Evolutionary conservation across 2,888 invertebrate species (phyloP), one percentile per base, ranked within the genome.

Genomic region (Hermaeophaga mercurialis): DNA sequence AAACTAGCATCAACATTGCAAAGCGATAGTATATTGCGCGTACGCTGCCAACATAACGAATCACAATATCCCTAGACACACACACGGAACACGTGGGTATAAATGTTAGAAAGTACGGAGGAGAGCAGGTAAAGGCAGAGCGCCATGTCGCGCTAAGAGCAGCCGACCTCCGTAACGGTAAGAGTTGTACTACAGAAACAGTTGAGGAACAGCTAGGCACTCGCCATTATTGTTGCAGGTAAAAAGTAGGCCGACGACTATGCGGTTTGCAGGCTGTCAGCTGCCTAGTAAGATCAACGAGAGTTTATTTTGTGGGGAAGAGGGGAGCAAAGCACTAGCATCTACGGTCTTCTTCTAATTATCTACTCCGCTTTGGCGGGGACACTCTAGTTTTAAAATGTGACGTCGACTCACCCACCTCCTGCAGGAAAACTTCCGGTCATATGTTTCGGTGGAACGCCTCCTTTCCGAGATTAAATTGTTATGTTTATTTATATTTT

Each of bases 211-310:
- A 8, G 52, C 52, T 56, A 55, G 54, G 53, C 52, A n/a, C 34
- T 43, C 43, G 44, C 66, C 68, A 70, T 73, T 70, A 72, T 70
- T 72, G 74, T 70, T 72, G 74, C 76, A 75, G 76, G 77, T 75
- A 71, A 70, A 76, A 78, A 78, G 77, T 78, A 77, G 78, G 78
- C 73, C 77, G 76, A 73, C 65, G 70, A 77, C 77, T 77, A 74
- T 73, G 69, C 70, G 65, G 69, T 66, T 31, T 65, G 70, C 72
- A 68, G 66, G 46, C 39, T 43, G 43, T 52, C 43, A 26, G 18
- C 43, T 34, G 55, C 55, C 50, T 50, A 38, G 38, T 36, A 14
- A 46, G 38, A 45, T 38, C 34, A 19, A 28, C 17, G 43, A 41
- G 47, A 44, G 38, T 24, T 17, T 36, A 18, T 31, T 19, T 33